phyloP scores from a whole-genome alignment of 2,888 invertebrate genomes.

The Drosophila mayaguana region DNA sequence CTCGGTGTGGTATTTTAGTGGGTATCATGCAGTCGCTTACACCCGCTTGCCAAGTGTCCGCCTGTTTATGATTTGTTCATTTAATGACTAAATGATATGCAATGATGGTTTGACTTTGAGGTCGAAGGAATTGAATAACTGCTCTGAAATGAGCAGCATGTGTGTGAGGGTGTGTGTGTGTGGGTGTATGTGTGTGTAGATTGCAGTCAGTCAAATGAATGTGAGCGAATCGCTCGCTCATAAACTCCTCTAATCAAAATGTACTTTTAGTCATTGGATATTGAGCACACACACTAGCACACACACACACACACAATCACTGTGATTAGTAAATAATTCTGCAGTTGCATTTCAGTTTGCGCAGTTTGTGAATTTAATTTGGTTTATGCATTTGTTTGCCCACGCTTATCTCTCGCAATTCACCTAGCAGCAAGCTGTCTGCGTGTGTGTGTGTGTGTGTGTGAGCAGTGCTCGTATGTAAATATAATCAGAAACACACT shows the following conservation, averaged over 20 bases:
- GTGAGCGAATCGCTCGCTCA: slow-evolving; percentile 5
- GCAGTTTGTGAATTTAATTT: slow-evolving; percentile 58
- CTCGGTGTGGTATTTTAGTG: too few relatives aligned
- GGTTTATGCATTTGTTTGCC: slow-evolving; percentile 52
- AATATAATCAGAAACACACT: slow-evolving; percentile 51
- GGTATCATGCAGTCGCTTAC: not conserved
- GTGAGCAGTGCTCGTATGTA: slow-evolving; percentile 36
- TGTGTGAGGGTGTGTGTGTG: not conserved
- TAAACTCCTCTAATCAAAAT: slow-evolving; percentile 4
- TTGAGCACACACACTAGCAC: slow-evolving; percentile 22
- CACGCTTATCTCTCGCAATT: slow-evolving; percentile 26
- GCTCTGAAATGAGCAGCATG: slow-evolving; percentile 30
- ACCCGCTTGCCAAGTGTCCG: not conserved
- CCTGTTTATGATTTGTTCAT: not conserved
- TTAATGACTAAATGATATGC: slow-evolving; percentile 7
- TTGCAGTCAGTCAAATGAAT: slow-evolving; percentile 26
- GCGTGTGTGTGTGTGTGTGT: slow-evolving; percentile 4
- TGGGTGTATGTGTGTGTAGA: not conserved
- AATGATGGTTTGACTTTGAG: slow-evolving; percentile 16
- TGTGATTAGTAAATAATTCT: slow-evolving; percentile 57
- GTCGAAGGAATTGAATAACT: slow-evolving; percentile 20
- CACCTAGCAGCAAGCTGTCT: not conserved
- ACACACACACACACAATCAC: slow-evolving; percentile 18
- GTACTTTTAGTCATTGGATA: slow-evolving; percentile 15
- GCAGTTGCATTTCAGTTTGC: slow-evolving; percentile 35